phyloP scores from a whole-genome alignment of 2,888 invertebrate genomes.

The Conops quadrifasciatus region DNA sequence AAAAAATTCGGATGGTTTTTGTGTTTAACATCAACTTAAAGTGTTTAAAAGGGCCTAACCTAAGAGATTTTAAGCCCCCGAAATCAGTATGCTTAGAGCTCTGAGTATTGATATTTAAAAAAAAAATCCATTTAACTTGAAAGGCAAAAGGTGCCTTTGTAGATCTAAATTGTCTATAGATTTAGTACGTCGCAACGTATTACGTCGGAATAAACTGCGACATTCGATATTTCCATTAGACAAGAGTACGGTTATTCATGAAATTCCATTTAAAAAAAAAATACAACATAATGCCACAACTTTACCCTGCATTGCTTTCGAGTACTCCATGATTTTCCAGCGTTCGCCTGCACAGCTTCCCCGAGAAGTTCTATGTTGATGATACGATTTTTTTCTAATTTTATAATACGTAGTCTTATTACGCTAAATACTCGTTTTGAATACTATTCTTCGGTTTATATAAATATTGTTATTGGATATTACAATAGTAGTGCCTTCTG shows the following conservation, averaged over 20 bases:
- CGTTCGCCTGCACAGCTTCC: background rate
- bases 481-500: too few relatives aligned
- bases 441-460: constrained; percentile 17
- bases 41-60: background rate
- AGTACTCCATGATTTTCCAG: constrained; percentile 54
- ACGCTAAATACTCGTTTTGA: constrained; percentile 1
- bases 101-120: background rate
- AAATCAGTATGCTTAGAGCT: background rate
- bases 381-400: background rate
- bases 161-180: background rate
- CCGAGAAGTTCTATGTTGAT: background rate
- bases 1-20: too few relatives aligned
- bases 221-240: background rate
- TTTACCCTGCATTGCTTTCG: constrained; percentile 58
- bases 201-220: background rate
- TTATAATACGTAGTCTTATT: background rate
- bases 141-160: too few relatives aligned
- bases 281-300: too few relatives aligned
- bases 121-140: too few relatives aligned
- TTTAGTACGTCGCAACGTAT: constrained; percentile 2
- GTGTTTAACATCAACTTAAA: too few relatives aligned
- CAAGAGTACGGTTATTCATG: too few relatives aligned
- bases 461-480: too few relatives aligned
- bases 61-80: too few relatives aligned
- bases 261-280: too few relatives aligned